Base-by-base conservation (phyloP, 2,113 vertebrate species). In the Heteronetta atricapilla region DNA sequence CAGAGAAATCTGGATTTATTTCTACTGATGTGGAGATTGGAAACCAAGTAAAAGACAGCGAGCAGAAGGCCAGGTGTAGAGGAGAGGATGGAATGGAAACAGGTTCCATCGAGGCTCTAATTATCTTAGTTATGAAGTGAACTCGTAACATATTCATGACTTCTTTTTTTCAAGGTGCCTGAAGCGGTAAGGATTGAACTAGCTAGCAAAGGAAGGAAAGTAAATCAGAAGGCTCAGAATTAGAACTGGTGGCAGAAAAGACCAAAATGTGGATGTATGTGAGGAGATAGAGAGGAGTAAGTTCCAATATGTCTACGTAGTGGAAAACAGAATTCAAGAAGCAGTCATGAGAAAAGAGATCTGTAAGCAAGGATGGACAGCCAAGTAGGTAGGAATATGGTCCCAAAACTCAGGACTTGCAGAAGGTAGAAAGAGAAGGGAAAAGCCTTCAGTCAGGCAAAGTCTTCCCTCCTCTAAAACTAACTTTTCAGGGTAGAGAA, bases 41-140 rank as follows among this genome's bases (percentile, higher is more conserved):
- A 89, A 92, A 75, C 5, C 26, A 31, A 19, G 21, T 26, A 12
- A 84, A 82, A 94, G 29, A 4, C 28, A 25, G 5, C 16, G 56
- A 72, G 60, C 22, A 72, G 64, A 75, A 84, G 59, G 63, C 69
- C 59, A 88, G 55, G 11, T 8, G 29, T 13, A 76, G n/a, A 36
- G 44, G 4, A 66, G 53, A 69, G 25, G 46, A 40, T 59, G 36
- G 69, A 81, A 72, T 3, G 86, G 48, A 88, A 81, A 66, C 18
- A 53, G 23, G 56, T 72, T 19, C 28, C 2, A 3, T 20, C 13
- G 40, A 90, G 11, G 19, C 36, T 94, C 89, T 93, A 64, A 92
- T 94, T 90, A 92, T 44, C 83, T 58, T 69, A 28, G 11, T 90
- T 86, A 53, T 38, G 64, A 84, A 93, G 64, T 48, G 66, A 87